Conservation (phyloP, 2,113 vertebrate species). For the Sphyrna mokarran region DNA sequence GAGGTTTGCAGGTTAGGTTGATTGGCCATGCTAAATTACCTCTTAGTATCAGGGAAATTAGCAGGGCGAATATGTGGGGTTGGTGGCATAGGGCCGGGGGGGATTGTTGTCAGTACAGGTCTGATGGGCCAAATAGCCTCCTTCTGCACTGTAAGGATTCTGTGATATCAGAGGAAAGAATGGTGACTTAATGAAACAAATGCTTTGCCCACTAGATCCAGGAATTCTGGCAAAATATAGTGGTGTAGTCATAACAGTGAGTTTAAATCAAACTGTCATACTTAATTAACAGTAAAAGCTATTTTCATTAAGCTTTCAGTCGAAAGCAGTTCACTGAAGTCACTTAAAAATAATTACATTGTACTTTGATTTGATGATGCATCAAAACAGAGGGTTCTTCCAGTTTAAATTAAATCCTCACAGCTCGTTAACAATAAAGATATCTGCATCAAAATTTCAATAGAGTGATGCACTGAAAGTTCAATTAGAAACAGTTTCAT, state of each 20-base stretch:
- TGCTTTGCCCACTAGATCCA: background rate
- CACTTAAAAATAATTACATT: constrained; percentile 37
- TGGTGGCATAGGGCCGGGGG: too few species aligned
- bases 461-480: constrained; percentile 34
- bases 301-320: constrained; percentile 37
- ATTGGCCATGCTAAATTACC: too few species aligned
- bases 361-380: constrained; percentile 36
- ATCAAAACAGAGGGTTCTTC: constrained; percentile 34
- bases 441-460: constrained; percentile 37
- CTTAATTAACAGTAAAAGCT: constrained; percentile 32
- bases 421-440: constrained; percentile 38
- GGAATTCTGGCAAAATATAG: background rate
- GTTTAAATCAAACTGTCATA: constrained; percentile 32
- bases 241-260: constrained; percentile 23
- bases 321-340: constrained; percentile 18
- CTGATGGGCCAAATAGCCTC: too few species aligned
- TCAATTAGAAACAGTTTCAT: constrained; percentile 36
- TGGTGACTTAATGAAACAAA: background rate
- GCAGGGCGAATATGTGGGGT: too few species aligned
- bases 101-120: too few species aligned
- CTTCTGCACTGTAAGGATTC: too few species aligned
- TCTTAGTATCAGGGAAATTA: too few species aligned
- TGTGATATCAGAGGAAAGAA: background rate
- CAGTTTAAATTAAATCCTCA: constrained; percentile 36
- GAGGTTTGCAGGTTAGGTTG: too few species aligned